phyloP scores from a whole-genome alignment of 2,797 vertebrate species.

The Podargus strigoides region DNA sequence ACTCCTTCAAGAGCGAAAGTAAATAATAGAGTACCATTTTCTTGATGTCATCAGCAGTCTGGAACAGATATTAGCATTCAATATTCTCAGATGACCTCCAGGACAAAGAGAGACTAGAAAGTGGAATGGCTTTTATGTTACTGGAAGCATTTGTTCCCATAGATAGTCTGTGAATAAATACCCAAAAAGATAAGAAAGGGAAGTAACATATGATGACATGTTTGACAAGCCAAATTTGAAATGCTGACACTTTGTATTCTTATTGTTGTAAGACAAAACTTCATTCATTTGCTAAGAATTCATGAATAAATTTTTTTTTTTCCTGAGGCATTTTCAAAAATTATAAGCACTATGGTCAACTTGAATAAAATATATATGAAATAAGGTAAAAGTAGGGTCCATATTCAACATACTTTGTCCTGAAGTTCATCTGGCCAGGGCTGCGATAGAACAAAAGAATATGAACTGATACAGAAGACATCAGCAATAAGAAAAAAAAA shows the following conservation, averaged over 20 bases:
- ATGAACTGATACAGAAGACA: not conserved
- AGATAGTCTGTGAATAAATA: not conserved
- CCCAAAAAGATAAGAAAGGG: not conserved
- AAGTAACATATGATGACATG: rapidly evolving
- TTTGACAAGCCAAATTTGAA: not conserved
- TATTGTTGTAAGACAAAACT: not conserved
- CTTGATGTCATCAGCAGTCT: not conserved
- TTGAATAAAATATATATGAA: not conserved
- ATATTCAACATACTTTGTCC: not conserved
- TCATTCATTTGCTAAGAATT: not conserved
- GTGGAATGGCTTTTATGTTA: not conserved
- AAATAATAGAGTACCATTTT: not conserved
- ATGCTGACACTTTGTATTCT: not conserved
- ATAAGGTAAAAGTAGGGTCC: not conserved
- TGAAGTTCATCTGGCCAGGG: not conserved
- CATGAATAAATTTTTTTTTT: not conserved
- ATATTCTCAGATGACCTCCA: not conserved
- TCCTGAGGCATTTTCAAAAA: not conserved
- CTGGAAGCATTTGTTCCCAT: not conserved
- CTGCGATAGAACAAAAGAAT: not conserved
- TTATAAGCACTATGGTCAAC: not conserved
- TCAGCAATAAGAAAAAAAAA: not conserved
- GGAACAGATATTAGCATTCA: conserved; percentile 5
- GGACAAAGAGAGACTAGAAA: not conserved
- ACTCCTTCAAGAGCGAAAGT: not conserved